Percentiles rank a stretch among this genome's conserved stretches.
These are phyloP conservation scores for Pseudomyrmex flavicornis DNA, from an alignment of 1,140 invertebrate genomes.

Conservation along the genomic window DNA sequence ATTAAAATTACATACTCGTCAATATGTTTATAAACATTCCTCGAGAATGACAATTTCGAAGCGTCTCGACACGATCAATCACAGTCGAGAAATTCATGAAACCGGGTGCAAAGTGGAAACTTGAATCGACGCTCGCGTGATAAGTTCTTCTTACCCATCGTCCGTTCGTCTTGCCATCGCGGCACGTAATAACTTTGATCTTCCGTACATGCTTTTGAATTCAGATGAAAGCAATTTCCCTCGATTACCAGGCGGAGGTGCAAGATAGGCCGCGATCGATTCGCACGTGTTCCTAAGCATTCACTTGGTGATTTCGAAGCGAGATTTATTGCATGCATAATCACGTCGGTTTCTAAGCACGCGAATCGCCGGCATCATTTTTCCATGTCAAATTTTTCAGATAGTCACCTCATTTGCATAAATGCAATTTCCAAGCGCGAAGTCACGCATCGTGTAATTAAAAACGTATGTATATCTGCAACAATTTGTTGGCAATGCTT, in stretches of 20 bases:
- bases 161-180: constrained; percentile 40
- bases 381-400: constrained; percentile 66
- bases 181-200: constrained; percentile 71
- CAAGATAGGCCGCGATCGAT: constrained; percentile 59
- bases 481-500: constrained; percentile 49
- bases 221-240: constrained; percentile 71
- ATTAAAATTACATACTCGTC: constrained; percentile 11
- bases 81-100: constrained; percentile 46
- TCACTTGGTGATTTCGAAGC: constrained; percentile 49
- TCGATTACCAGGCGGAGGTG: constrained; percentile 51
- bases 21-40: constrained; percentile 29
- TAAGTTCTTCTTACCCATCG: constrained; percentile 49
- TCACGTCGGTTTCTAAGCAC: constrained; percentile 50
- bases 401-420: constrained; percentile 59
- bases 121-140: constrained; percentile 65
- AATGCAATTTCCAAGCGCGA: constrained; percentile 55
- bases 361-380: constrained; percentile 54
- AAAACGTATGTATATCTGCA: constrained; percentile 30
- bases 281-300: constrained; percentile 62
- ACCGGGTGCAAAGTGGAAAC: constrained; percentile 63
- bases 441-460: constrained; percentile 57
- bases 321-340: constrained; percentile 65
- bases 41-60: constrained; percentile 30
- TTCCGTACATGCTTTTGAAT: constrained; percentile 66
- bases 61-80: constrained; percentile 60